These are phyloP conservation scores for Philopedon plagiatum DNA, from an alignment of 2,888 invertebrate species.

Conservation along the genomic window DNA sequence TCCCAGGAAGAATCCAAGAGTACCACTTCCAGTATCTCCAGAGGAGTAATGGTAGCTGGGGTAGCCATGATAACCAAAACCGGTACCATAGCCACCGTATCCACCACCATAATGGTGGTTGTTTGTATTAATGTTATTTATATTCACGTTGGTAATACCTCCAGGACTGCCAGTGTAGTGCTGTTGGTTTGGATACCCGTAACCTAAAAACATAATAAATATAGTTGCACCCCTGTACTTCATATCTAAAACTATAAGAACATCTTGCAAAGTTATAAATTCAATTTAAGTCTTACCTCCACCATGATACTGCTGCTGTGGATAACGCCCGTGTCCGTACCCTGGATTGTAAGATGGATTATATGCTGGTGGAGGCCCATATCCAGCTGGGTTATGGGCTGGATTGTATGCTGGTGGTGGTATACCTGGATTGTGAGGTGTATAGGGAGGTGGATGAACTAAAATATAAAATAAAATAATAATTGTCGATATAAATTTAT, in stretches of 20 bases:
- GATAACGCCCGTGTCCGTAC: conserved; percentile 37
- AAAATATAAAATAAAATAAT: not conserved
- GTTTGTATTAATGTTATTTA: conserved; percentile 57
- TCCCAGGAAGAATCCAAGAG: conserved; percentile 62
- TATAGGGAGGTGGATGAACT: conserved; percentile 54
- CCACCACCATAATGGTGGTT: conserved; percentile 53
- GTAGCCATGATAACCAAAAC: conserved; percentile 39
- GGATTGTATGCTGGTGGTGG: conserved; percentile 48
- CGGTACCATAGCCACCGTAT: conserved; percentile 48
- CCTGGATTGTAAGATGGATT: conserved; percentile 48
- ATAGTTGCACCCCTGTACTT: no score
- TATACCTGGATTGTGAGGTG: conserved; percentile 46
- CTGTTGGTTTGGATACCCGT: conserved; percentile 23
- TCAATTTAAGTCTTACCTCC: conserved; percentile 19
- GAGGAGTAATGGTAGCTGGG: conserved; percentile 58
- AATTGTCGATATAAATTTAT: not conserved
- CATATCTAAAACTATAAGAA: no score
- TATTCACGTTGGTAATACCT: conserved; percentile 57
- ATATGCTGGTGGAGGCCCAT: conserved; percentile 55
- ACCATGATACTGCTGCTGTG: conserved; percentile 31
- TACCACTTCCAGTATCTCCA: conserved; percentile 59
- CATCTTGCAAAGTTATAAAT: no score
- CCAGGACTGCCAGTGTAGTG: conserved; percentile 32
- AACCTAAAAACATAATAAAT: conserved; percentile 15
- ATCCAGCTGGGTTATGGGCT: conserved; percentile 55